These are phyloP conservation scores for Sphaerodactylus townsendi DNA, from an alignment of 2,113 vertebrate genomes.

Conservation along the genomic window DNA sequence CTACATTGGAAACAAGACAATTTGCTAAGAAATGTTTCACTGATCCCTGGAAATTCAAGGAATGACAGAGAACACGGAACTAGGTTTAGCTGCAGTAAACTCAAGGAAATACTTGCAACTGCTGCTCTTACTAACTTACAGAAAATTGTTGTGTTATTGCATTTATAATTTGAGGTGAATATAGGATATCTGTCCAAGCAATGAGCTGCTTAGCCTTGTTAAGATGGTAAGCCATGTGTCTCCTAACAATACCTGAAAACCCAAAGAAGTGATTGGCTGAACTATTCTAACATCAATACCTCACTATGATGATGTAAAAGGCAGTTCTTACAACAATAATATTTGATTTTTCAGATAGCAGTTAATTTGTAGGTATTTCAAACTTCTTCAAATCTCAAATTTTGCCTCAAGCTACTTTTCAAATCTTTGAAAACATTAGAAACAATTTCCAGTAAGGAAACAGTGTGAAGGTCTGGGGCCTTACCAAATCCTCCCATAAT, in stretches of 20 bases:
- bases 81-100: not conserved
- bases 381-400: too few relatives aligned
- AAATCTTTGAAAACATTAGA: not conserved
- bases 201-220: too few relatives aligned
- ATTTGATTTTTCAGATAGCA: not conserved
- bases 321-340: not conserved
- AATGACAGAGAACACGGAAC: not conserved
- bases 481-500: too few relatives aligned
- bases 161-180: too few relatives aligned
- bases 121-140: not conserved
- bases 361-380: not conserved
- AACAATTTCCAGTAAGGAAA: not conserved
- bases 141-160: not conserved
- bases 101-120: not conserved
- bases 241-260: not conserved
- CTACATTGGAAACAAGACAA: conserved; percentile 30
- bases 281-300: not conserved
- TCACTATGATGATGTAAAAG: not conserved
- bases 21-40: conserved; percentile 41
- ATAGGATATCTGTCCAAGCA: too few relatives aligned
- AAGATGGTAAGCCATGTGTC: not conserved
- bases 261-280: not conserved
- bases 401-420: not conserved
- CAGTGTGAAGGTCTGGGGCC: too few relatives aligned
- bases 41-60: conserved; percentile 7